Evolutionary conservation across 2,797 vertebrate genomes (phyloP), one percentile per base, ranked within the genome.

Genomic region (Echeneis naucrates): DNA sequence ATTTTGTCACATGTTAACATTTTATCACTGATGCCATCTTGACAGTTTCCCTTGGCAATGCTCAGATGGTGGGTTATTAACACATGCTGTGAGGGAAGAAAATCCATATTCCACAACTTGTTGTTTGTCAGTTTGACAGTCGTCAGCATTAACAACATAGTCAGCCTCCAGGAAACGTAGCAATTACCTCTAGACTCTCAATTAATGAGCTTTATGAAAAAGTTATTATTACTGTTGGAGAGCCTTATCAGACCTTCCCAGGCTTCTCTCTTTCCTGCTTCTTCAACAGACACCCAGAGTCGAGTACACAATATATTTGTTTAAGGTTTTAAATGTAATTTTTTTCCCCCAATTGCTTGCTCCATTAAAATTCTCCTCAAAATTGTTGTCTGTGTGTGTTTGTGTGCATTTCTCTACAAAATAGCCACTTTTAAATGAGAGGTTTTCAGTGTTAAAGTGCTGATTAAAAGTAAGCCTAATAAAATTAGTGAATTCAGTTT

Each of bases 71-170:
- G 83, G 87, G 93, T 94, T 94, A 94, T 93, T 94, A 94, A 93
- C 93, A 90, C 90, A 89, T 27, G 87, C 89, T 89, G 84, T 81
- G 91, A 91, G 88, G 88, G 87, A 87, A 37, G 86, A 92, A 93
- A 94, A 94, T 93, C 94, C 92, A 94, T 93, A 94, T 93, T 93
- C 90, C 87, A 81, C 92, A 91, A 94, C 92, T 93, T 90, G 93
- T 92, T 94, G 93, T 95, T 94, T 93, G 94, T 94, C 94, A 94
- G 92, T 92, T 92, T 94, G 94, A 94, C 94, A 94, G 92, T 94
- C 79, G 86, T 91, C 91, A 88, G 93, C 93, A 93, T 94, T 93
- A 94, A 88, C 89, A 90, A 90, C 92, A 87, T 83, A 84, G 82
- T 93, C 89, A 89, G 90, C 93, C 93, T 91, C 89, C 88, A 92